phyloP scores from a whole-genome alignment of 2,888 invertebrate species.

The Rhamphomyia laevipes region DNA sequence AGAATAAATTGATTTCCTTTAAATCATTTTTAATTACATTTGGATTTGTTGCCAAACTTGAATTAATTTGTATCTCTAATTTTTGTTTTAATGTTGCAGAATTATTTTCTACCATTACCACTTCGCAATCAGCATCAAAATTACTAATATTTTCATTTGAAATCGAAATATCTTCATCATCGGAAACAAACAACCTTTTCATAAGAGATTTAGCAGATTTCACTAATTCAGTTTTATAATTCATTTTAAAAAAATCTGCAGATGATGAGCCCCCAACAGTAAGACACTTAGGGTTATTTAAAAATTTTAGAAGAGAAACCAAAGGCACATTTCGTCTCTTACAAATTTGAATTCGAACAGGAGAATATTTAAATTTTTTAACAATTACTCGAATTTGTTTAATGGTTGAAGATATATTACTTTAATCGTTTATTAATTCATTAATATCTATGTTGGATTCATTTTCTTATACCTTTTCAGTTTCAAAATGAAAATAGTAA shows the following conservation, averaged over 20 bases:
- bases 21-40: neutral
- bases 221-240: neutral
- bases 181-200: neutral
- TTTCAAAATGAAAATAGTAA: no score
- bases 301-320: neutral
- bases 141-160: neutral
- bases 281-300: neutral
- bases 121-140: neutral
- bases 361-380: slow-evolving; percentile 1
- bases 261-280: neutral
- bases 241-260: neutral
- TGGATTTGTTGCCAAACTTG: neutral
- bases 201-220: neutral
- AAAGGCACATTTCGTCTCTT: neutral
- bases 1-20: neutral
- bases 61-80: neutral
- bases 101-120: neutral
- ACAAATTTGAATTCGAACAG: neutral
- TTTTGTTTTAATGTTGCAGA: neutral
- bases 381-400: neutral
- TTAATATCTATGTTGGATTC: neutral
- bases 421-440: neutral
- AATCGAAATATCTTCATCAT: neutral
- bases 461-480: no score
- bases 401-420: neutral